These are phyloP conservation scores for Erythrocebus patas DNA, from an alignment of 2,113 vertebrate species.

Conservation along the genomic window DNA sequence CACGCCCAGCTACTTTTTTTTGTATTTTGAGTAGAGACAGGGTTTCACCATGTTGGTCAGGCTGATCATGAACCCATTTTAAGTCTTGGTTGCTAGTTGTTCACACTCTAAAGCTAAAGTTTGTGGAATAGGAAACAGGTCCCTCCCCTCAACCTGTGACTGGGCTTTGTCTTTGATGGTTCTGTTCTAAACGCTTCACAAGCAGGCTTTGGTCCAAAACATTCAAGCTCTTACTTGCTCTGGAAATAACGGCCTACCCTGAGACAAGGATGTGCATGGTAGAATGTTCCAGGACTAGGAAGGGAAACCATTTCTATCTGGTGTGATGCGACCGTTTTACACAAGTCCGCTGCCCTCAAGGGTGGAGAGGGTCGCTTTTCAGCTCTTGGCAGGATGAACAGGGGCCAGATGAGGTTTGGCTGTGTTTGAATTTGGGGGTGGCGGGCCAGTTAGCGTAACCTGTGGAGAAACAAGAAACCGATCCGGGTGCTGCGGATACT, in stretches of 20 bases:
- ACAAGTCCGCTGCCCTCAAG: background rate
- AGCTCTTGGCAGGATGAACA: background rate
- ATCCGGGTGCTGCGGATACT: background rate
- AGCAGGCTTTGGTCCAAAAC: background rate
- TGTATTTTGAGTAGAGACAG: too few relatives aligned
- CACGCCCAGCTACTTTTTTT: too few relatives aligned
- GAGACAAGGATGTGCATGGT: accelerated
- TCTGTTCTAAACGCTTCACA: background rate
- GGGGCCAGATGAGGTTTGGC: background rate
- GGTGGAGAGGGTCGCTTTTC: background rate
- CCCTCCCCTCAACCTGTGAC: background rate
- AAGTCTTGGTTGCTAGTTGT: background rate
- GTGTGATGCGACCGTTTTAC: accelerated
- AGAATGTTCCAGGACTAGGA: too few relatives aligned
- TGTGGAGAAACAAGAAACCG: background rate
- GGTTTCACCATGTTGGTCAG: too few relatives aligned
- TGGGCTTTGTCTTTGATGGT: background rate
- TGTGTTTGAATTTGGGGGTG: background rate
- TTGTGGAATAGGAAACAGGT: background rate
- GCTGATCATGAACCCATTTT: too few relatives aligned
- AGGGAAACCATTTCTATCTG: accelerated
- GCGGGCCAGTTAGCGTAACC: background rate
- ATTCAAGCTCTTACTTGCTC: background rate
- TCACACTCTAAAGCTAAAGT: background rate
- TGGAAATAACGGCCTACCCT: background rate